Percentiles rank a stretch among this genome's conserved stretches.
These are phyloP conservation scores for Poecilia wingei DNA, from an alignment of 2,797 vertebrate species.

Conservation along the genomic window DNA sequence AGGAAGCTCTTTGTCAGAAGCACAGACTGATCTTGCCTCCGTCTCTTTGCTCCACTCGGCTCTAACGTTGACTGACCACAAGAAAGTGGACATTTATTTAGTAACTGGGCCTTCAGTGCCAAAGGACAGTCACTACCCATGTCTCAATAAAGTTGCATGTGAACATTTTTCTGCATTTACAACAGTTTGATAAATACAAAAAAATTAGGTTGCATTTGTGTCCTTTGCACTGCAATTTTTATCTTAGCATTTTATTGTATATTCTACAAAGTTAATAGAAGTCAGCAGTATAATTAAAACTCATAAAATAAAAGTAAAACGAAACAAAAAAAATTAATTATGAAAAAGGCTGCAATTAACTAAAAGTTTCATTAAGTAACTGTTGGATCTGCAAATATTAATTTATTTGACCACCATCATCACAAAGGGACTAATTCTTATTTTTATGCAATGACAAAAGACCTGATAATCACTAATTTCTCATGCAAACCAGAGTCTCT, in stretches of 20 bases:
- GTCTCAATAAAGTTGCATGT: not conserved
- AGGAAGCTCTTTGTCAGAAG: conserved; percentile 68
- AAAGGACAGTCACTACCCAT: conserved; percentile 39
- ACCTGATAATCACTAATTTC: no score
- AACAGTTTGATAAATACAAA: not conserved
- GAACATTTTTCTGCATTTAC: not conserved
- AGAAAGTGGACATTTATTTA: conserved; percentile 81
- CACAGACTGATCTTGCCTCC: conserved; percentile 54
- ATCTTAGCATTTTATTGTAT: not conserved
- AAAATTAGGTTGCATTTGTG: not conserved
- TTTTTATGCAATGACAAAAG: no score
- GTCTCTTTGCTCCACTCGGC: conserved; percentile 48
- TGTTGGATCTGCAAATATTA: not conserved
- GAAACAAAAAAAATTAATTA: not conserved
- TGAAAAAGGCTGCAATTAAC: not conserved
- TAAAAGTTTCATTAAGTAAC: not conserved
- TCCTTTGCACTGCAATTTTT: not conserved
- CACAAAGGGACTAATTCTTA: no score
- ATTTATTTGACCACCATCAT: not conserved
- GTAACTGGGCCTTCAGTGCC: conserved; percentile 76
- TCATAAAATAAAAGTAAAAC: no score
- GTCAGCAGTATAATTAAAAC: not conserved
- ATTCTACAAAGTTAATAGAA: not conserved
- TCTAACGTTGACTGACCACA: conserved; percentile 73
- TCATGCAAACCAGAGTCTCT: no score